phyloP scores from a whole-genome alignment of 2,888 invertebrate genomes.

The Laothoe populi region DNA sequence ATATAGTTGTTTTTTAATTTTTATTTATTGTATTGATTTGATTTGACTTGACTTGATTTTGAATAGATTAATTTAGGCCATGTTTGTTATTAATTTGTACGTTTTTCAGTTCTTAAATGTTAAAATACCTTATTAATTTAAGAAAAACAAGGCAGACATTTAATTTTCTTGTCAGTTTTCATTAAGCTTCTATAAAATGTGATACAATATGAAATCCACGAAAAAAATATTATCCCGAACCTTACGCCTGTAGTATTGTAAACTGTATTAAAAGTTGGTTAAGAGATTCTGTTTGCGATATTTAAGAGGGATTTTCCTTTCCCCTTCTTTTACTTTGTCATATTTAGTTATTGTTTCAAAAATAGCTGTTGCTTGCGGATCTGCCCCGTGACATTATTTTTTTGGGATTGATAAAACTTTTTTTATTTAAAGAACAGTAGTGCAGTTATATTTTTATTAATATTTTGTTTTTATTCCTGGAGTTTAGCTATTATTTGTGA shows the following conservation, averaged over 20 bases:
- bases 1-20: too few species aligned
- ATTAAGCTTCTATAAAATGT: not conserved
- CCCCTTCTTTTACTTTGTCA: not conserved
- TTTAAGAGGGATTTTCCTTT: not conserved
- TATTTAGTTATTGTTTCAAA: not conserved
- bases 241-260: slow-evolving; percentile 3
- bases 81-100: too few species aligned
- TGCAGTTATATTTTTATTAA: too few species aligned
- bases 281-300: not conserved
- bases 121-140: not conserved
- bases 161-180: not conserved
- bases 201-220: not conserved
- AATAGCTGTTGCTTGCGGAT: too few species aligned
- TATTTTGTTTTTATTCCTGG: too few species aligned
- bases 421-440: too few species aligned
- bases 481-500: too few species aligned
- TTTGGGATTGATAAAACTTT: too few species aligned
- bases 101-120: not conserved
- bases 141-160: not conserved
- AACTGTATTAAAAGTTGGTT: slow-evolving; percentile 9
- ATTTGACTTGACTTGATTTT: too few species aligned
- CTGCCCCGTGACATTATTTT: too few species aligned
- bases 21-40: too few species aligned
- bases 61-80: too few species aligned
- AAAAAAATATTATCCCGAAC: not conserved